Evolutionary conservation across 2,113 vertebrate genomes (phyloP).

Genomic region (Zootoca vivipara): DNA sequence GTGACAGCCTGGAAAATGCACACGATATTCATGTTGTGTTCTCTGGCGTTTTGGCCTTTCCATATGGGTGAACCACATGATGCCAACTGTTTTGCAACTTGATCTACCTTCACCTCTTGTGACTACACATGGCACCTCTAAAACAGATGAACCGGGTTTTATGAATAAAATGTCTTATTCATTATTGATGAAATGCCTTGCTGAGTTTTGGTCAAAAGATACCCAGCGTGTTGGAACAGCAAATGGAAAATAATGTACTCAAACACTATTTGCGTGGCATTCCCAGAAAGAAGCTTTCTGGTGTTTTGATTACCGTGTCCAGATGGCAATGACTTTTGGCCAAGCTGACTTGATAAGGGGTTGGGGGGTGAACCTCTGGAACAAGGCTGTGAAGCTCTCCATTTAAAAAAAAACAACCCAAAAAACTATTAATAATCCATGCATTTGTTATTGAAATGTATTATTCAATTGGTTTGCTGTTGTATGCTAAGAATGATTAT

Average conservation of each 20-base stretch:
- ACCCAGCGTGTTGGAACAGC: neutral
- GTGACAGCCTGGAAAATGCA: slow-evolving; percentile 67
- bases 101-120: slow-evolving; percentile 72
- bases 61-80: slow-evolving; percentile 67
- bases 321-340: neutral
- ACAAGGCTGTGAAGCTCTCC: slow-evolving; percentile 16
- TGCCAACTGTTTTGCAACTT: slow-evolving; percentile 74
- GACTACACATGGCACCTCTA: slow-evolving; percentile 56
- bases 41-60: slow-evolving; percentile 63
- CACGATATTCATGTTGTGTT: slow-evolving; percentile 61
- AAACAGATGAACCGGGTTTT: slow-evolving; percentile 44
- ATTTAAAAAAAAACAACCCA: neutral
- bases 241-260: slow-evolving; percentile 9
- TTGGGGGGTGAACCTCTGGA: neutral
- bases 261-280: slow-evolving; percentile 23
- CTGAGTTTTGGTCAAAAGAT: neutral
- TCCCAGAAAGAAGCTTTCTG: neutral
- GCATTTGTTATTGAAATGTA: slow-evolving; percentile 15
- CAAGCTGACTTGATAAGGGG: neutral
- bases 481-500: slow-evolving; percentile 5
- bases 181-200: slow-evolving; percentile 21
- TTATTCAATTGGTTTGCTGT: slow-evolving; percentile 3
- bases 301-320: neutral
- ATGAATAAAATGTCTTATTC: slow-evolving; percentile 48
- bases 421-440: slow-evolving; percentile 21